Evolutionary conservation across 1,140 invertebrate species (phyloP).

Genomic region (Lepidostoma basale): DNA sequence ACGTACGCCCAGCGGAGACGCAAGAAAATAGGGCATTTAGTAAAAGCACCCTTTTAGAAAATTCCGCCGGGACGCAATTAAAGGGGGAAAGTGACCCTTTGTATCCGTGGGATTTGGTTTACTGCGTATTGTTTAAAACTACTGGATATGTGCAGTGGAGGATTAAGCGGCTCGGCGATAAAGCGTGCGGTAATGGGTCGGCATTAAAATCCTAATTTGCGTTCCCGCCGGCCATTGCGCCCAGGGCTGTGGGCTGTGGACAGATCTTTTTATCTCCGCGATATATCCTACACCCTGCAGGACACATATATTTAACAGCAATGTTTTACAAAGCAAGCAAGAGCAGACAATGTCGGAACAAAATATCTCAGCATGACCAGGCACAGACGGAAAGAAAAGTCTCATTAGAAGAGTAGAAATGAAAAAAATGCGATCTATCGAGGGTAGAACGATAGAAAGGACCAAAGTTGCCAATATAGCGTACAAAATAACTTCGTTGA

Average conservation of each 20-base stretch:
- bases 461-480: no score
- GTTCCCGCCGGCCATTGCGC: conserved; percentile 28
- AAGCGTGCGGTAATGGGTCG: conserved; percentile 39
- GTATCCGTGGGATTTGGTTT: conserved; percentile 1
- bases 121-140: neutral
- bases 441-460: no score
- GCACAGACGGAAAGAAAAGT: no score
- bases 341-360: no score
- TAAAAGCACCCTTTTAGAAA: neutral
- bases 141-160: neutral
- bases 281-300: no score
- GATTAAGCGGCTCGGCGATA: conserved; percentile 32
- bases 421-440: no score
- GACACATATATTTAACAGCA: no score
- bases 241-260: neutral
- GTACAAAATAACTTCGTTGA: no score
- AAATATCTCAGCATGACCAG: no score
- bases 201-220: conserved; percentile 45
- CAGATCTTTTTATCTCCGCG: no score
- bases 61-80: neutral
- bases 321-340: no score
- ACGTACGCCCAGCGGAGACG: neutral
- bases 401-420: no score
- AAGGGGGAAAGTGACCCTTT: neutral
- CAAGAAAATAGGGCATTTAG: neutral